A percentile compares a stretch with the other conserved stretches of the same genome.
Conservation (phyloP, 2,113 vertebrate genomes). For the Puma concolor region DNA sequence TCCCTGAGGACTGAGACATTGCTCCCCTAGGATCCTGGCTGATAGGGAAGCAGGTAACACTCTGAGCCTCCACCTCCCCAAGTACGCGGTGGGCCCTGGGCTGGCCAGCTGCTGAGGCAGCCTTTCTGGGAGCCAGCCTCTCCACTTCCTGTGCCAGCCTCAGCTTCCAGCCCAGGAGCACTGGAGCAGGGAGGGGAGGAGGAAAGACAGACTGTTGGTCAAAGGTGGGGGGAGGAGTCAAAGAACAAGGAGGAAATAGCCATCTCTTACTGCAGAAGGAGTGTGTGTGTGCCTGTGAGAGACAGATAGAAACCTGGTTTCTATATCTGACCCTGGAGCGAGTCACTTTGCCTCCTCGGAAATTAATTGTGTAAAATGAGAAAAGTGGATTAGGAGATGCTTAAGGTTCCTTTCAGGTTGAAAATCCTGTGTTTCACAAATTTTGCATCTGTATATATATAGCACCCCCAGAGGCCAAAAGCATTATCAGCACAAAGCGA, state of each 20-base stretch:
- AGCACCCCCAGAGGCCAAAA: conserved; percentile 80
- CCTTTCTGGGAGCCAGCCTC: not conserved
- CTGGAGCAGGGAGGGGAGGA: not conserved
- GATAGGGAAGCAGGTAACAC: not conserved
- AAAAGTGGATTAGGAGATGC: conserved; percentile 50
- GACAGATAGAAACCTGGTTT: not conserved
- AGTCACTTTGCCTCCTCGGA: not conserved
- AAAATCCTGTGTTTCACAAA: conserved; percentile 66
- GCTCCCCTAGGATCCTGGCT: not conserved
- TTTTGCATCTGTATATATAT: conserved; percentile 74
- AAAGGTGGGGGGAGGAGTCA: not conserved
- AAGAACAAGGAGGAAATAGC: not conserved
- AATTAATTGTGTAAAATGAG: conserved; percentile 42
- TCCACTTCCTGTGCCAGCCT: not conserved
- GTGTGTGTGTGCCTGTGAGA: too few relatives aligned
- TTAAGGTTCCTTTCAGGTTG: conserved; percentile 54
- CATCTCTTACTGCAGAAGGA: not conserved
- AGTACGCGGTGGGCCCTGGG: accelerated
- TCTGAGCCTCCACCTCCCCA: not conserved
- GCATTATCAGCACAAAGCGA: conserved; percentile 73
- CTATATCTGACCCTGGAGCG: not conserved
- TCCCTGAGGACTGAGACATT: not conserved
- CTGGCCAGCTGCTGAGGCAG: not conserved
- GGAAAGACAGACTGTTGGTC: not conserved
- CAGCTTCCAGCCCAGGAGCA: not conserved